phyloP scores from a whole-genome alignment of 1,140 invertebrate genomes.

The Platorchestia sp. region DNA sequence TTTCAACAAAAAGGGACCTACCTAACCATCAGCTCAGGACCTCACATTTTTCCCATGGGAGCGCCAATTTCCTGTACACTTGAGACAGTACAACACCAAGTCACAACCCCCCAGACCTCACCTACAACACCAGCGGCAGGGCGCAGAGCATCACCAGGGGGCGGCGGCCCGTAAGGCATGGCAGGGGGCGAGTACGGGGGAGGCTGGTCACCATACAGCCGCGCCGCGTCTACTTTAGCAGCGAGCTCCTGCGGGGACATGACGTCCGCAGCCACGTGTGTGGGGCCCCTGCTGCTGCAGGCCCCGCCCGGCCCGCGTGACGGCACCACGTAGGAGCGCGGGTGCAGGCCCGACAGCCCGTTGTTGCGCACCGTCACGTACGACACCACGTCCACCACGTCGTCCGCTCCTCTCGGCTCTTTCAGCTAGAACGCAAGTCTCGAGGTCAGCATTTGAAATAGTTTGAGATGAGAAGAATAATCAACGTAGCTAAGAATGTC shows the following conservation, averaged over 20 bases:
- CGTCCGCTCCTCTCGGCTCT: neutral
- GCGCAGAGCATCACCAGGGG: too few relatives aligned
- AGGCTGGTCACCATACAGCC: slow-evolving; percentile 19
- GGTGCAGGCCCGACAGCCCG: neutral
- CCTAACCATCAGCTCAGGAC: too few relatives aligned
- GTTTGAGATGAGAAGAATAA: too few relatives aligned
- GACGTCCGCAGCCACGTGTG: neutral
- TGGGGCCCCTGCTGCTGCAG: neutral
- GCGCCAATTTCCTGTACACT: too few relatives aligned
- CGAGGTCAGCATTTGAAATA: too few relatives aligned
- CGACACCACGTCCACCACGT: slow-evolving; percentile 19
- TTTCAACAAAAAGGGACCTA: too few relatives aligned
- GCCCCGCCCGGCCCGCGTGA: neutral
- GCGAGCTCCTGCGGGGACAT: neutral
- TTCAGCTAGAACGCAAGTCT: neutral
- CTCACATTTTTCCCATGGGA: too few relatives aligned
- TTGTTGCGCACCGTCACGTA: slow-evolving; percentile 10
- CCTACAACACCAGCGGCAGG: neutral
- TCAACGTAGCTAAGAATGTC: too few relatives aligned
- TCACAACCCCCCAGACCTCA: neutral
- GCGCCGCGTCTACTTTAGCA: neutral
- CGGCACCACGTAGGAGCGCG: neutral
- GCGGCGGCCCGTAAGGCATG: neutral
- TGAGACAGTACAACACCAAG: neutral
- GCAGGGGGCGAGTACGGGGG: slow-evolving; percentile 22